Conservation (phyloP, 2,888 invertebrate genomes). For the Andrena hattorfiana region DNA sequence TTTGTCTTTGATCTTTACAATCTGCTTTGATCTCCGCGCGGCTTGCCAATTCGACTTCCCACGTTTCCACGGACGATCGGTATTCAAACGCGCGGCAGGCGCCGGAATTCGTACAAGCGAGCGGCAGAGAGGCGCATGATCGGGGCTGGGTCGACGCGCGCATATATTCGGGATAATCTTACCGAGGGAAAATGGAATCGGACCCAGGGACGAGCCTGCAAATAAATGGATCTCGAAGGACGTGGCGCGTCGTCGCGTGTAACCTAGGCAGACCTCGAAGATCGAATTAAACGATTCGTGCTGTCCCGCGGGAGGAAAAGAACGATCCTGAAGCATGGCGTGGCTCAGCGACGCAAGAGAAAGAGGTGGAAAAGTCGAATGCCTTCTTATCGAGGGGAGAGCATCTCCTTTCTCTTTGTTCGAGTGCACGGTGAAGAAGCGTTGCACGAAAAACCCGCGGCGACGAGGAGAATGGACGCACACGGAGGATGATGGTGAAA, state of each 20-base stretch:
- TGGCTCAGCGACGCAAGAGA: slow-evolving; percentile 5
- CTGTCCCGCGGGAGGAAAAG: slow-evolving; percentile 39
- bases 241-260: slow-evolving; percentile 42
- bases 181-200: slow-evolving; percentile 60
- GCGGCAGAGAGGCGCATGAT: too few species aligned
- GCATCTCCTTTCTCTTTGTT: slow-evolving; percentile 54
- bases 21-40: slow-evolving; percentile 6
- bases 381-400: slow-evolving; percentile 54
- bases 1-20: slow-evolving; percentile 4
- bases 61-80: slow-evolving; percentile 11
- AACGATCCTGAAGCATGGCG: slow-evolving; percentile 37
- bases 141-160: background rate
- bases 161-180: slow-evolving; percentile 52
- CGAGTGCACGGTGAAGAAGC: slow-evolving; percentile 49
- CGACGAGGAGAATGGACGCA: slow-evolving; percentile 17
- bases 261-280: slow-evolving; percentile 46
- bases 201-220: slow-evolving; percentile 33
- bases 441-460: slow-evolving; percentile 22
- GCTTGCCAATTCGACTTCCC: background rate
- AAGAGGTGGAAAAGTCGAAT: slow-evolving; percentile 35
- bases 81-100: background rate
- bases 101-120: too few species aligned
- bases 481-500: background rate
- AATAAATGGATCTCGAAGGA: slow-evolving; percentile 69
- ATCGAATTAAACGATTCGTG: slow-evolving; percentile 70